Percentiles rank a stretch among this genome's conserved stretches.
These are phyloP conservation scores for Bovichtus diacanthus DNA, from an alignment of 2,797 vertebrate genomes.

Conservation along the genomic window DNA sequence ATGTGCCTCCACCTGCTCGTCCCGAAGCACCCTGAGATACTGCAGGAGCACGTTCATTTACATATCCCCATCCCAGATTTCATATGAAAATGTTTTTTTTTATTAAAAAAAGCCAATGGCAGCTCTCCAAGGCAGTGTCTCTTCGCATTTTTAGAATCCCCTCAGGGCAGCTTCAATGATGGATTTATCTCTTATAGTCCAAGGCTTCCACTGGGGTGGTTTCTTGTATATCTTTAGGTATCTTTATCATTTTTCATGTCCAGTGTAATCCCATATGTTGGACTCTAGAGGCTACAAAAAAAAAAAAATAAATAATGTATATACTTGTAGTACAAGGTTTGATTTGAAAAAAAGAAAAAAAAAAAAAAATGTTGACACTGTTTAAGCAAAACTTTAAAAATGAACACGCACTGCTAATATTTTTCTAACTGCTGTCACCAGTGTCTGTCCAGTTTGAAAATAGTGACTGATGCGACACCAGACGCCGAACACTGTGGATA, in stretches of 20 bases:
- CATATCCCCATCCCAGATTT: conserved; percentile 66
- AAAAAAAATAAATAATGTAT: conserved; percentile 9
- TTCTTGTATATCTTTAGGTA: conserved; percentile 57
- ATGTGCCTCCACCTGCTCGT: conserved; percentile 63
- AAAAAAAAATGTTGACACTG: too few relatives aligned
- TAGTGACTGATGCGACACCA: conserved; percentile 15
- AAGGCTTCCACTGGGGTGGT: conserved; percentile 40
- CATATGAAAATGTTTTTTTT: too few relatives aligned
- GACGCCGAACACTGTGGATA: not conserved
- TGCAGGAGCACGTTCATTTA: conserved; percentile 59
- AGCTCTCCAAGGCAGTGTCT: conserved; percentile 44
- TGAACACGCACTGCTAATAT: not conserved
- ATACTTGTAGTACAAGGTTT: not conserved
- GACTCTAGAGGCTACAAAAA: conserved; percentile 12
- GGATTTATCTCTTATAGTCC: conserved; percentile 62
- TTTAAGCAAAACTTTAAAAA: not conserved
- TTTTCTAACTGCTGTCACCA: not conserved
- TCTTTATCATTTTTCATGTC: conserved; percentile 46
- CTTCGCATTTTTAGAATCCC: conserved; percentile 41
- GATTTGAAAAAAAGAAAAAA: not conserved
- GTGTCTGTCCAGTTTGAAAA: not conserved
- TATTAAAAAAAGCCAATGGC: conserved; percentile 54
- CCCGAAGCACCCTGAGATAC: conserved; percentile 56
- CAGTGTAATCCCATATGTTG: conserved; percentile 26
- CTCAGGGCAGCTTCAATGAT: conserved; percentile 59